Evolutionary conservation across 1,140 invertebrate species (phyloP), one percentile per base, ranked within the genome.

Genomic region (Pararge aegeria): DNA sequence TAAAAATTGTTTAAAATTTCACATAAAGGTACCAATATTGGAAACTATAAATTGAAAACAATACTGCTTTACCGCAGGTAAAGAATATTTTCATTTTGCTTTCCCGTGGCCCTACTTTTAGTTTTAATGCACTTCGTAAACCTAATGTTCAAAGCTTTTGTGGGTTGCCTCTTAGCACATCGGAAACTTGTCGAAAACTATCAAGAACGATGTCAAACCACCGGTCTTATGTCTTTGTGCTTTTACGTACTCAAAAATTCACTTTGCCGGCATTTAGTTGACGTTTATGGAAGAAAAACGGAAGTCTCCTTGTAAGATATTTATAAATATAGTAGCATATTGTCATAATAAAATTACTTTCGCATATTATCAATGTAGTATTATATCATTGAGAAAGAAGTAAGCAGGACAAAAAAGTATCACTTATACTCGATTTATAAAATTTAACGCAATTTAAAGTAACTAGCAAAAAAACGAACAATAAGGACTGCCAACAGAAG

Each of bases 181-280:
- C 52, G 52, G 59, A 61, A 61, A 61, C 59, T 61, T 61, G 46
- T 61, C 46, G 59, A 55, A 61, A 61, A 61, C 52, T 61, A 50
- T 55, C 29, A 61, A 46, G 48, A 49, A 44, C 37, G 51, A 30
- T 30, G 20, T 61, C 58, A 61, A 61, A 29, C 44, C 58, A 49
- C 21, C 29, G 44, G 44, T 61, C 30, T 49, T 49, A 40, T 13
- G 52, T 55, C 18, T 61, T 38, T 46, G 52, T 29, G 44, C 52
- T 38, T 61, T 61, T 42, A 24, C 16, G 3, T 30, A 27, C 40
- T 55, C 7, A 46, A 52, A 59, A 53, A 53, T 53, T 59, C 50
- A 46, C 48, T 44, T 52, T 44, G 27, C 29, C 9, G 9, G 19
- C 19, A 20, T 46, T 46, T 18, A 40, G 30, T 40, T 40, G 13